These are phyloP conservation scores for Melitaea cinxia DNA, from an alignment of 1,140 invertebrate species.

Conservation along the genomic window DNA sequence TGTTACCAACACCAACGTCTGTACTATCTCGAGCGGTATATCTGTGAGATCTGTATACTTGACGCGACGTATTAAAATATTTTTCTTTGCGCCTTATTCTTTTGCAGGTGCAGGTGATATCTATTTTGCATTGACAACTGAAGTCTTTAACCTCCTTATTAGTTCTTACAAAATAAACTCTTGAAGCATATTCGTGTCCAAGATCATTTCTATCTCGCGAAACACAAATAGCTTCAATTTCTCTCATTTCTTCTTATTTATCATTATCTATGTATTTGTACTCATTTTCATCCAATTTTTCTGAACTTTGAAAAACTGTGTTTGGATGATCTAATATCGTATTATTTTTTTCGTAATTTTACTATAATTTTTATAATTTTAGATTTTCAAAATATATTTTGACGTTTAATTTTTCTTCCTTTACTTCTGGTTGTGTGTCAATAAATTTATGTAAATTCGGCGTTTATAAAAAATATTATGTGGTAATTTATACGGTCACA, in stretches of 20 bases:
- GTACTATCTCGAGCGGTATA: conserved; percentile 46
- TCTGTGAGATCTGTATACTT: conserved; percentile 43
- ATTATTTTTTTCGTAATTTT: conserved; percentile 14
- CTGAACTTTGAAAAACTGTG: neutral
- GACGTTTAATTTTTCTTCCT: conserved; percentile 1
- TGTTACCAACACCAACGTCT: conserved; percentile 53
- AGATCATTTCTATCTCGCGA: conserved; percentile 35
- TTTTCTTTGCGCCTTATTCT: conserved; percentile 33
- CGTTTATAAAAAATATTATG: too few species aligned
- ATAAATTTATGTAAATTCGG: neutral
- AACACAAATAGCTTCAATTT: conserved; percentile 51
- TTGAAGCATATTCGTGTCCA: conserved; percentile 34
- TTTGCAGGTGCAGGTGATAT: conserved; percentile 56
- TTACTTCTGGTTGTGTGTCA: neutral
- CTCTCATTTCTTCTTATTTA: conserved; percentile 72
- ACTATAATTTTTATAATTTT: conserved; percentile 14
- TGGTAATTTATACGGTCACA: too few species aligned
- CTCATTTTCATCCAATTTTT: conserved; percentile 28
- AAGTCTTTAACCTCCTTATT: conserved; percentile 37
- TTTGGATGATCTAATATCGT: neutral
- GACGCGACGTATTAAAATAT: conserved; percentile 41
- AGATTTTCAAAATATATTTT: conserved; percentile 12
- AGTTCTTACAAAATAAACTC: conserved; percentile 20
- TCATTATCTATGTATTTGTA: conserved; percentile 49
- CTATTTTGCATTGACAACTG: conserved; percentile 48